Percentiles rank a stretch among this genome's conserved stretches.
phyloP scores from a whole-genome alignment of 2,113 vertebrate species.

The Panurus biarmicus region DNA sequence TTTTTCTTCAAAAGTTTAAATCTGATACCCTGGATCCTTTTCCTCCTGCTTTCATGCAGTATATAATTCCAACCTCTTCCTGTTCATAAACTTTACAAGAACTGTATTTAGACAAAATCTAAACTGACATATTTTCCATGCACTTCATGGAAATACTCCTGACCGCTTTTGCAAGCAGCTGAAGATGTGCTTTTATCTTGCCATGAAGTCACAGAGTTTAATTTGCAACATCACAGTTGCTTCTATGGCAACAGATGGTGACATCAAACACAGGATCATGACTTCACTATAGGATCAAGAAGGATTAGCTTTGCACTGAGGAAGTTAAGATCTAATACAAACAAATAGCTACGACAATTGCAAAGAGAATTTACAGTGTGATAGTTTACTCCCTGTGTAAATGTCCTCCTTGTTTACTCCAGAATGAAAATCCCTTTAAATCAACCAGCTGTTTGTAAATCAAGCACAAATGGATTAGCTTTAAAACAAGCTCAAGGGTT shows the following conservation, averaged over 20 bases:
- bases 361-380: background rate
- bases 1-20: background rate
- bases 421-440: constrained; percentile 33
- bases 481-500: constrained; percentile 16
- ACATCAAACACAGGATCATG: constrained; percentile 49
- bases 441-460: constrained; percentile 47
- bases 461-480: constrained; percentile 41
- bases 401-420: constrained; percentile 33
- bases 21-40: background rate
- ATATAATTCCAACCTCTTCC: background rate
- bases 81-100: background rate
- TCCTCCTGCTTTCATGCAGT: background rate
- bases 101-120: background rate
- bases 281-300: constrained; percentile 19
- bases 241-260: constrained; percentile 53
- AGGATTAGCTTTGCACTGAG: constrained; percentile 30
- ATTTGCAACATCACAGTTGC: constrained; percentile 27
- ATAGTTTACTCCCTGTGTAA: constrained; percentile 3
- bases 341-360: constrained; percentile 30
- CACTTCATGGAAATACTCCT: background rate
- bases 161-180: background rate
- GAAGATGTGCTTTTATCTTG: background rate
- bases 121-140: background rate
- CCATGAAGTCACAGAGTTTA: background rate
- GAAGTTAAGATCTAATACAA: constrained; percentile 54